phyloP scores from a whole-genome alignment of 2,888 invertebrate species.

The Xylophagus ater region DNA sequence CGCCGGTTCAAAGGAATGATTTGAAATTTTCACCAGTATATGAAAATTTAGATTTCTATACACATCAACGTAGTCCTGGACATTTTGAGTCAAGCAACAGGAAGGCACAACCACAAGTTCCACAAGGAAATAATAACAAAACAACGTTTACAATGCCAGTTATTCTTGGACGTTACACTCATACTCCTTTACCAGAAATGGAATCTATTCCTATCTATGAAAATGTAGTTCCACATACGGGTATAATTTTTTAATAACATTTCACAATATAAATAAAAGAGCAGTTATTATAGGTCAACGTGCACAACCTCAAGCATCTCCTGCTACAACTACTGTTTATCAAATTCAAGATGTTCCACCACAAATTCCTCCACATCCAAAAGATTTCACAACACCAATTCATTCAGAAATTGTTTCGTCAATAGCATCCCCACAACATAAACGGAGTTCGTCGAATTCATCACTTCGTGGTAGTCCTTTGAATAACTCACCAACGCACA shows the following conservation, averaged over 20 bases:
- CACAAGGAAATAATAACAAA: conserved; percentile 42
- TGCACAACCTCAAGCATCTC: conserved; percentile 38
- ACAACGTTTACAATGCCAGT: conserved; percentile 28
- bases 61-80: conserved; percentile 33
- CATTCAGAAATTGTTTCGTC: conserved; percentile 23
- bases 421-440: conserved; percentile 28
- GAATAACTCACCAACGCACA: conserved; percentile 26
- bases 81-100: conserved; percentile 39
- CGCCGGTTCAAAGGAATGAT: conserved; percentile 22
- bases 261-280: no score
- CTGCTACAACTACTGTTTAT: conserved; percentile 35
- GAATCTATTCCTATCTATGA: conserved; percentile 51
- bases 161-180: conserved; percentile 29
- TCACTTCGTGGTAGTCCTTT: conserved; percentile 18
- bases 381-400: conserved; percentile 10
- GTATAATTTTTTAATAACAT: conserved; percentile 19
- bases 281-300: conserved; percentile 32
- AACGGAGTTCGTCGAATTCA: conserved; percentile 27
- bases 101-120: conserved; percentile 74
- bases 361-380: conserved; percentile 12
- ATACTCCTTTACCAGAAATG: conserved; percentile 44
- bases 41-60: conserved; percentile 74
- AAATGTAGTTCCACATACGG: conserved; percentile 48
- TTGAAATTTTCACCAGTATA: conserved; percentile 48
- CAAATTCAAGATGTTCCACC: conserved; percentile 26